Evolutionary conservation across 2,113 vertebrate genomes (phyloP), one percentile per base, ranked within the genome.

Genomic region (Tylochromis polylepis): DNA sequence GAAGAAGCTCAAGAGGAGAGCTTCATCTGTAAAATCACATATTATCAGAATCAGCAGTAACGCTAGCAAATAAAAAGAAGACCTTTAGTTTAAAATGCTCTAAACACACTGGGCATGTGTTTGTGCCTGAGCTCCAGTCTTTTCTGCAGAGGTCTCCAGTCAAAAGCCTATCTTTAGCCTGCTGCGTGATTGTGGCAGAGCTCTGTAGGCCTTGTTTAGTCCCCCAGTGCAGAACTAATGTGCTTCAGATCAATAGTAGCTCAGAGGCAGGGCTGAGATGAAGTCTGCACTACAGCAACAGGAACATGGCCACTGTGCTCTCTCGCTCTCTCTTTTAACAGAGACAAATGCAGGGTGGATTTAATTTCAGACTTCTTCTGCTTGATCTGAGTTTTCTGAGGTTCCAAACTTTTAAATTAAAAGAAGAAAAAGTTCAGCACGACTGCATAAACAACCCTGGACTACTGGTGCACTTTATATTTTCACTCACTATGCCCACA

Each of bases 171-270:
- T 94, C 90, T 92, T 93, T 89, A 92, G 88, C 92, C 91, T 22
- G 85, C 92, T 93, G 92, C 34, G 87, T 94, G 92, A 93, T 86
- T 84, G 89, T 92, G 91, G 82, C 87, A 86, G 83, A 88, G 89
- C 88, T 87, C 92, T 77, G 91, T 82, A 24, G 90, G 90, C 91
- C 93, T 89, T 83, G 89, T 91, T 92, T 87, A 88, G 93, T 89
- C 90, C 89, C 91, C 84, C 6, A 91, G 93, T 93, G 93, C 93
- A 93, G 87, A 94, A 93, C 91, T 93, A 93, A 95, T 95, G 91
- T 90, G 93, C 79, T 89, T 82, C 87, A 88, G 93, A 95, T 95
- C 93, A 93, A 94, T 93, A 93, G 93, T 82, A 79, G 92, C 93
- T 94, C 89, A 82, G 84, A 91, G 91, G 88, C 91, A 90, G 79